Base-by-base conservation (phyloP, 2,113 vertebrate genomes). In the Hypomesus transpacificus region DNA sequence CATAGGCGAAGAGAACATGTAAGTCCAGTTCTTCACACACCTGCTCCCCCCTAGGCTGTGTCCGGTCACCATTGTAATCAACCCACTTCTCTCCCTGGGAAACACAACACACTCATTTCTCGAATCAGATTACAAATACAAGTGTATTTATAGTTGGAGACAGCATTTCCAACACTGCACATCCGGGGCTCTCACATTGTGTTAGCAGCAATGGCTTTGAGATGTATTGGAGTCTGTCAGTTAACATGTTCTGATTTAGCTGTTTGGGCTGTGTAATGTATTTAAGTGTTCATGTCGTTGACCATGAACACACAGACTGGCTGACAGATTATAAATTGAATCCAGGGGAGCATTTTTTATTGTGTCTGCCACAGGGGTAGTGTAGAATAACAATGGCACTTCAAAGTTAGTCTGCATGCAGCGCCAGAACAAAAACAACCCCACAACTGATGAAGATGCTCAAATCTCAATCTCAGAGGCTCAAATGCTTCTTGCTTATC, bases 1-100 rank as follows among this genome's bases (percentile, higher is more conserved):
- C 73, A 87, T 98, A 70, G 97, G 93, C 77, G 97, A 99, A 84
- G 97, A 99, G 51, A 98, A 95, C 82, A 92, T 95, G 97, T 98
- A 82, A 96, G 95, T 87, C 69, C 0, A 50, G 20, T 63, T 57
- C 73, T 2, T 54, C 63, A 39, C 24, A 18, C 26, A 39, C 57
- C 57, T 14, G 18, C 34, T 21, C 21, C 60, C 4, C 57, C 11
- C 57, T 4, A 59, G 57, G 9, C 3, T 34, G n/a, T 54, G 8
- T 26, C 39, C 4, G 31, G 39, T 70, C 34, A 20, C 51, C 13
- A 17, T 18, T 46, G 21, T 60, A 1, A 46, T 20, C 62, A 74
- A 18, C 28, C 22, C 28, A 9, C 22, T 46, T 28, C 13, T 21
- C 24, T 34, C 56, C 68, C 8, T 17, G 9, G 18, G 14, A 16